A percentile compares a stretch with the other conserved stretches of the same genome.
These are phyloP conservation scores for Gryllus bimaculatus DNA, from an alignment of 1,140 invertebrate genomes.

Conservation along the genomic window DNA sequence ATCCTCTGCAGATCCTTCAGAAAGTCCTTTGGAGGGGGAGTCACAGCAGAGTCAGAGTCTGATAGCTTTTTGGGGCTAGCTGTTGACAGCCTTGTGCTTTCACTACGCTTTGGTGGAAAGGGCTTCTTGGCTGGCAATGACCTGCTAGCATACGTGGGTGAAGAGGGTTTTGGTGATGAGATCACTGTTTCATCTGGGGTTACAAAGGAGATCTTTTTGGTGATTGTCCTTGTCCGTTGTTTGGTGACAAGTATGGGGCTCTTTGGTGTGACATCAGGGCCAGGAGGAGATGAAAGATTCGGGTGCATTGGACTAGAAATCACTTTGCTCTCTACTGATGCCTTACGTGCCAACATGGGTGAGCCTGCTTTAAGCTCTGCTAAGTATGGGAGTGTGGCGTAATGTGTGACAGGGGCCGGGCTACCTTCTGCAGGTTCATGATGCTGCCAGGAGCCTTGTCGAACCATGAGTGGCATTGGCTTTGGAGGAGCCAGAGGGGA, in stretches of 20 bases:
- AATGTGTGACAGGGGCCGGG: constrained; percentile 23
- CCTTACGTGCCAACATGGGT: constrained; percentile 13
- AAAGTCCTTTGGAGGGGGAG: constrained; percentile 68
- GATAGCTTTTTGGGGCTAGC: constrained; percentile 58
- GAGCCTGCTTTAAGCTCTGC: constrained; percentile 36
- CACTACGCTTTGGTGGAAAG: constrained; percentile 42
- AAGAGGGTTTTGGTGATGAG: neutral
- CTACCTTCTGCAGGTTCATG: constrained; percentile 18
- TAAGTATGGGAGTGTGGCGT: constrained; percentile 33
- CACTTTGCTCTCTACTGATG: constrained; percentile 8
- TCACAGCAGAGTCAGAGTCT: constrained; percentile 46
- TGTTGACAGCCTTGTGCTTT: constrained; percentile 45
- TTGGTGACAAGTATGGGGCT: constrained; percentile 21
- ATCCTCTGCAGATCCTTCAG: constrained; percentile 79
- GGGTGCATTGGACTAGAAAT: constrained; percentile 12
- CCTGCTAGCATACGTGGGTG: constrained; percentile 24
- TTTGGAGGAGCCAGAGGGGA: constrained; percentile 23
- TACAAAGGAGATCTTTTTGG: constrained; percentile 30
- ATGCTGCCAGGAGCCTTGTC: constrained; percentile 19
- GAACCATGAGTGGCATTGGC: constrained; percentile 6
- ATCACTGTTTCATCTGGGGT: constrained; percentile 18
- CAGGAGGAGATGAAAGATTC: constrained; percentile 11
- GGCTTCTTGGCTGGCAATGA: constrained; percentile 22
- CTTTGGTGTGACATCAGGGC: constrained; percentile 19
- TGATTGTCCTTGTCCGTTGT: constrained; percentile 19